Conservation (phyloP, 1,140 invertebrate species). For the Melipona quadrifasciata region DNA sequence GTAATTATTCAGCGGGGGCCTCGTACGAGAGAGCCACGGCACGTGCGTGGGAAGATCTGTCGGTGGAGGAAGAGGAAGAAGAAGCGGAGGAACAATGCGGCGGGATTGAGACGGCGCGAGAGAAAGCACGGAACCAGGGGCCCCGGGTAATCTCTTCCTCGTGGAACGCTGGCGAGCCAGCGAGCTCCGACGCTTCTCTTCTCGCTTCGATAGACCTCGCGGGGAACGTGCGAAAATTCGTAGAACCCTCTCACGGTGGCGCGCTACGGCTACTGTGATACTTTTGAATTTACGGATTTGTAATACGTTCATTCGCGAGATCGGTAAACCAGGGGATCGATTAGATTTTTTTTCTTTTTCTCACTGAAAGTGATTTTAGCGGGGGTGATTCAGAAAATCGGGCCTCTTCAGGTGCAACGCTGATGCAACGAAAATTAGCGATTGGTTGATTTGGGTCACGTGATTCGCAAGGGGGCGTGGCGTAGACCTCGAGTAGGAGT, state of each 20-base stretch:
- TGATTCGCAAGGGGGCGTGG: too few relatives aligned
- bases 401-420: too few relatives aligned
- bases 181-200: slow-evolving; percentile 5
- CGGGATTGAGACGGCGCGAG: slow-evolving; percentile 57
- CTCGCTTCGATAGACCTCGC: slow-evolving; percentile 9
- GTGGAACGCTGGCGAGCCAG: slow-evolving; percentile 25
- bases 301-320: too few relatives aligned
- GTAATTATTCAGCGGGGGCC: slow-evolving; percentile 76
- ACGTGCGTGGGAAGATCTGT: slow-evolving; percentile 78
- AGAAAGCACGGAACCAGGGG: slow-evolving; percentile 59
- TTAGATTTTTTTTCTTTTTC: too few relatives aligned
- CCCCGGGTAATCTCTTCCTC: slow-evolving; percentile 59
- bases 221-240: slow-evolving; percentile 30
- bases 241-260: slow-evolving; percentile 2
- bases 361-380: too few relatives aligned
- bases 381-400: too few relatives aligned
- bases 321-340: too few relatives aligned
- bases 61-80: slow-evolving; percentile 69
- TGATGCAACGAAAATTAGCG: too few relatives aligned
- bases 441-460: too few relatives aligned
- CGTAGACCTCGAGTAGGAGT: too few relatives aligned
- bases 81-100: slow-evolving; percentile 63
- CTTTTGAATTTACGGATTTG: neutral
- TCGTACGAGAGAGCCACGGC: slow-evolving; percentile 65
- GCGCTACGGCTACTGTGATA: neutral